These are phyloP conservation scores for Diachasma alloeum DNA, from an alignment of 1,140 invertebrate genomes.

Conservation along the genomic window DNA sequence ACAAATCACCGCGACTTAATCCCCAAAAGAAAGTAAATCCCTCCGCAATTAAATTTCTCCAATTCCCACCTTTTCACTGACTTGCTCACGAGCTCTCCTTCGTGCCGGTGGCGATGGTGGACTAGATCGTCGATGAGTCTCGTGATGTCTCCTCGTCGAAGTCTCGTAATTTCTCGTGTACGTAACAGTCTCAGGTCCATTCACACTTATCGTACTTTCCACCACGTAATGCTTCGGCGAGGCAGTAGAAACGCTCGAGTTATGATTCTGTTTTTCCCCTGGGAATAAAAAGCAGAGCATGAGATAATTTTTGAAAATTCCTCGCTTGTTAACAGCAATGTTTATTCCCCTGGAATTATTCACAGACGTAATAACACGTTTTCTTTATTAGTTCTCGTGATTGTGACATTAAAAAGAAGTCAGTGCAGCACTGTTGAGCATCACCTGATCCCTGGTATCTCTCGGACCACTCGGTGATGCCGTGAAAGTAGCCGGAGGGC, in stretches of 20 bases:
- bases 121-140: slow-evolving; percentile 61
- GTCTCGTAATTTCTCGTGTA: slow-evolving; percentile 48
- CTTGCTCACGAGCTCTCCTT: slow-evolving; percentile 44
- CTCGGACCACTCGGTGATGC: slow-evolving; percentile 81
- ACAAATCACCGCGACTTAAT: not conserved
- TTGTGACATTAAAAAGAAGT: too few species aligned
- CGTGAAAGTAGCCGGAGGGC: slow-evolving; percentile 71
- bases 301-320: not conserved
- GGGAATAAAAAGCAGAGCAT: slow-evolving; percentile 3
- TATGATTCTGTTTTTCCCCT: slow-evolving; percentile 42
- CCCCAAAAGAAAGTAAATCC: too few species aligned
- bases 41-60: not conserved
- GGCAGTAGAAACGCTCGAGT: slow-evolving; percentile 37
- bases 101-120: slow-evolving; percentile 62
- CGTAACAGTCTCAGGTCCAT: slow-evolving; percentile 35
- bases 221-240: slow-evolving; percentile 44
- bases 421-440: not conserved
- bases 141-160: slow-evolving; percentile 41
- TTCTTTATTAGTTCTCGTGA: too few species aligned
- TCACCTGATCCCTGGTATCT: slow-evolving; percentile 56
- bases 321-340: too few species aligned
- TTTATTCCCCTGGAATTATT: too few species aligned
- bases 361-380: too few species aligned
- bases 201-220: slow-evolving; percentile 38
- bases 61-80: slow-evolving; percentile 28